Evolutionary conservation across 2,888 invertebrate genomes (phyloP).

Genomic region (Silvanus unidentatus): DNA sequence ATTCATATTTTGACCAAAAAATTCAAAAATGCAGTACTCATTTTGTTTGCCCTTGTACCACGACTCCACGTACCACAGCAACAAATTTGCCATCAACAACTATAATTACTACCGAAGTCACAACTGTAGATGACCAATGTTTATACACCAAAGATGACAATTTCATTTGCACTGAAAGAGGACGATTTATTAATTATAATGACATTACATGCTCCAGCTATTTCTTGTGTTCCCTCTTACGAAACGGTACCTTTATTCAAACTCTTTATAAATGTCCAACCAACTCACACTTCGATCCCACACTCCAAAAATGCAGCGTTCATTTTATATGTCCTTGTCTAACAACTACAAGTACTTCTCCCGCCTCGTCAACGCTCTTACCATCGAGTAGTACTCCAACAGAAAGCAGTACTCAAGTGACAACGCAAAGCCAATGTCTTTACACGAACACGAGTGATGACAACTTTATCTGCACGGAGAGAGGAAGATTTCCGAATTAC

Average conservation of each 20-base stretch:
- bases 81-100: not conserved
- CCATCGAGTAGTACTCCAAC: too few species aligned
- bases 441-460: too few species aligned
- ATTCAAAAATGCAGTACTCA: conserved; percentile 14
- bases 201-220: conserved; percentile 45
- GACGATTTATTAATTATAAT: conserved; percentile 18
- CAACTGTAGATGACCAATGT: conserved; percentile 1
- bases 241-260: conserved; percentile 36
- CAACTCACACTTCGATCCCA: conserved; percentile 46
- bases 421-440: too few species aligned
- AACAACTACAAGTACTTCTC: not conserved
- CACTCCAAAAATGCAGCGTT: conserved; percentile 42
- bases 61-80: conserved; percentile 3
- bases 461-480: conserved; percentile 10
- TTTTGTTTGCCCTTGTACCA: conserved; percentile 21
- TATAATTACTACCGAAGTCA: too few species aligned
- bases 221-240: conserved; percentile 41
- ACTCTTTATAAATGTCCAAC: conserved; percentile 46
- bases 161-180: conserved; percentile 14
- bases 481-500: conserved; percentile 11
- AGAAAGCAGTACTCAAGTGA: too few species aligned
- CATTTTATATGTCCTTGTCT: conserved; percentile 40
- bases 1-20: conserved; percentile 23
- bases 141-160: conserved; percentile 12
- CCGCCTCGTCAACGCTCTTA: not conserved